Evolutionary conservation across 2,113 vertebrate genomes (phyloP).

Genomic region (Phocoena phocoena): DNA sequence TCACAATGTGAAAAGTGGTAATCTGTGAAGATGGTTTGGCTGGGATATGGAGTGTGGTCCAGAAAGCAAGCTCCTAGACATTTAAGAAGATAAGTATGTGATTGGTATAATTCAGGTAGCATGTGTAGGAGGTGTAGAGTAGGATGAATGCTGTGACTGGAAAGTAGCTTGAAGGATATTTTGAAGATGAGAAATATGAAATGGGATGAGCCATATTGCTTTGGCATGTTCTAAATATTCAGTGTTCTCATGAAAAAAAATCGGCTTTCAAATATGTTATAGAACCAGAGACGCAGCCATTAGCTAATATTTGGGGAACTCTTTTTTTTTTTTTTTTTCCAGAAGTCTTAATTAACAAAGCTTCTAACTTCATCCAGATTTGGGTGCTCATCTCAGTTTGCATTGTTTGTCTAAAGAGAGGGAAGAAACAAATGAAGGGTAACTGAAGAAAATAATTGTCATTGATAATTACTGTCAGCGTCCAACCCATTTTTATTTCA

Average conservation of each 20-base stretch:
- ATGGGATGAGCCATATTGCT: not conserved
- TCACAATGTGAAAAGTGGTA: not conserved
- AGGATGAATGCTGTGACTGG: not conserved
- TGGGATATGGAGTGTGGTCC: not conserved
- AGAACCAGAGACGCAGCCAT: not conserved
- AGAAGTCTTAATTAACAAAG: not conserved
- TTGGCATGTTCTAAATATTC: not conserved
- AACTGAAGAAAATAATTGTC: not conserved
- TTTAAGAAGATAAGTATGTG: not conserved
- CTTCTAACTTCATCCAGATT: not conserved
- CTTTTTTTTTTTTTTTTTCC: not conserved
- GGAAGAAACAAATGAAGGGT: not conserved
- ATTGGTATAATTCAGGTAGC: not conserved
- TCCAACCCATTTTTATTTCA: not conserved
- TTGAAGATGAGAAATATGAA: not conserved
- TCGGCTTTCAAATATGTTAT: not conserved
- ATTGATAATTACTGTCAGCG: not conserved
- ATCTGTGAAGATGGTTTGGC: not conserved
- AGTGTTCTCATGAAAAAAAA: constrained; percentile 5
- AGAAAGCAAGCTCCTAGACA: not conserved
- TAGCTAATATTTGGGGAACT: not conserved
- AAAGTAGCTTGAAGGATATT: not conserved
- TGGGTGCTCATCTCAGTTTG: not conserved
- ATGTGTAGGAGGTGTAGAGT: not conserved
- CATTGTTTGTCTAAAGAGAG: not conserved